phyloP scores from a whole-genome alignment of 1,140 invertebrate species.

The Bradynema listronoti region DNA sequence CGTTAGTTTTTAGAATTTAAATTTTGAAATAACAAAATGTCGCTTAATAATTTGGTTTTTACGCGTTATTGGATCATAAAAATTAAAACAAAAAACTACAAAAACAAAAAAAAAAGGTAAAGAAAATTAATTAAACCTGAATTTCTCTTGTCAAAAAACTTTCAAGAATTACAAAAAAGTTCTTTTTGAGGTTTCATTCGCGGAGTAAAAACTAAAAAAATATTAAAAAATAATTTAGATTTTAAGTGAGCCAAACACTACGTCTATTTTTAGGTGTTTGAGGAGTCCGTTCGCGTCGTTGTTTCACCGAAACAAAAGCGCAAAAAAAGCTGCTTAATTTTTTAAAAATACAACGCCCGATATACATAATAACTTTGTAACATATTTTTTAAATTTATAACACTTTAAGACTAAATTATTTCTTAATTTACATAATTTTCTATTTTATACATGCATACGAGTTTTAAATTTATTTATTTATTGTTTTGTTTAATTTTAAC shows the following conservation, averaged over 20 bases:
- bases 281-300: slow-evolving; percentile 27
- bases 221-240: background rate
- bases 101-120: background rate
- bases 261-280: slow-evolving; percentile 19
- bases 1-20: no score
- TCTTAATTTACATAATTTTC: no score
- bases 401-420: no score
- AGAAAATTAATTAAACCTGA: background rate
- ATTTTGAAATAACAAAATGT: no score
- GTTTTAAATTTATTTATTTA: no score
- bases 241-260: no score
- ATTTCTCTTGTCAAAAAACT: background rate
- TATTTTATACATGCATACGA: no score
- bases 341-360: no score
- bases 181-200: background rate
- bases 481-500: no score
- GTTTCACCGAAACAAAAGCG: slow-evolving; percentile 31
- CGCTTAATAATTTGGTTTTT: slow-evolving; percentile 1
- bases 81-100: background rate
- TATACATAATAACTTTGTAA: no score
- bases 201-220: background rate
- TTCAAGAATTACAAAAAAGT: background rate
- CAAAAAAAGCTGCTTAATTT: slow-evolving; percentile 12
- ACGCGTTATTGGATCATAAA: background rate
- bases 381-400: no score